These are phyloP conservation scores for Ciconia nigra DNA, from an alignment of 2,797 vertebrate genomes.

Conservation along the genomic window DNA sequence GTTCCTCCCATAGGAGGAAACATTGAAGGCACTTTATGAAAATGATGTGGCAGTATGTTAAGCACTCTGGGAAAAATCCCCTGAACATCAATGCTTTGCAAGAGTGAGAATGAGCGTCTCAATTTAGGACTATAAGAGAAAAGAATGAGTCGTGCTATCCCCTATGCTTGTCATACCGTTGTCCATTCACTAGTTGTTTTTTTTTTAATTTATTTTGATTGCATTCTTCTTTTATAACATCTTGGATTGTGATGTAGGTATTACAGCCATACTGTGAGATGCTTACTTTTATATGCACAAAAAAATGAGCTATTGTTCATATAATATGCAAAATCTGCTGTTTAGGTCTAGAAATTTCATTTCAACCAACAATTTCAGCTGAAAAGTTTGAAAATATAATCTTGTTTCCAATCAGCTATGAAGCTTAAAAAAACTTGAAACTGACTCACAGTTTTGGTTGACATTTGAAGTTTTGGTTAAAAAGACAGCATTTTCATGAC, in stretches of 20 bases:
- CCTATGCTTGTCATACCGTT: background rate
- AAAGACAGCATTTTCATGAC: background rate
- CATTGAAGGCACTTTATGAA: background rate
- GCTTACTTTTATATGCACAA: background rate
- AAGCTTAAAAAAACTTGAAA: background rate
- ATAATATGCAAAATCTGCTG: background rate
- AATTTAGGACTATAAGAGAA: background rate
- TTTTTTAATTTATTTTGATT: background rate
- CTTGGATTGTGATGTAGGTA: background rate
- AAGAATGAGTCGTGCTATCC: background rate
- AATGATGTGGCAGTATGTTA: background rate
- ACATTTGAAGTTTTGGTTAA: background rate
- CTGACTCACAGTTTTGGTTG: background rate
- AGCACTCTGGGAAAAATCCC: background rate
- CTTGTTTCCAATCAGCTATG: background rate
- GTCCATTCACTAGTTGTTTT: background rate
- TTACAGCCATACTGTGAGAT: background rate
- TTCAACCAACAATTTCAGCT: background rate
- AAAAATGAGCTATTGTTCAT: background rate
- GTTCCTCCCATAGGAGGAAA: background rate
- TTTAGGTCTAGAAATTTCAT: background rate
- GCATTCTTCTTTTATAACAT: background rate
- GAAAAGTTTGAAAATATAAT: background rate
- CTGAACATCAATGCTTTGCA: background rate
- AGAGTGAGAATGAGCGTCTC: background rate